Conservation (phyloP, 2,797 vertebrate genomes). For the Champsocephalus esox region DNA sequence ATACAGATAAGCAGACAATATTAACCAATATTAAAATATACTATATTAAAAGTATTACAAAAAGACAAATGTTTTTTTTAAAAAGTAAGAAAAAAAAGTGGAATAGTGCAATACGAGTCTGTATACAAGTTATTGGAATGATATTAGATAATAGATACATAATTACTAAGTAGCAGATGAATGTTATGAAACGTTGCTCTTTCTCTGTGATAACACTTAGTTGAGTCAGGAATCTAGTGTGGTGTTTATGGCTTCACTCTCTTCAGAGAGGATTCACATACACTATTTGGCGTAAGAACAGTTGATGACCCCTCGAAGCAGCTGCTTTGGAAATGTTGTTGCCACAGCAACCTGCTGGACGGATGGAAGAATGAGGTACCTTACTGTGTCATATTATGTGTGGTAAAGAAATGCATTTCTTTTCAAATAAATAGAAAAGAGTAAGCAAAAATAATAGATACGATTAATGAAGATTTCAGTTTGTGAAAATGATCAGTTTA, state of each 20-base stretch:
- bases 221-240: not conserved
- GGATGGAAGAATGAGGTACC: not conserved
- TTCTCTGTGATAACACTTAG: not conserved
- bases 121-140: too few relatives aligned
- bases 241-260: not conserved
- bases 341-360: slow-evolving; percentile 9
- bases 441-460: not conserved
- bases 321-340: not conserved
- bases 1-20: too few relatives aligned
- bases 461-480: not conserved
- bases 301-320: not conserved
- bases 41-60: too few relatives aligned
- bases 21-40: too few relatives aligned
- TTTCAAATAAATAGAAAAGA: not conserved
- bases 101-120: too few relatives aligned
- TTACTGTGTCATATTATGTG: not conserved
- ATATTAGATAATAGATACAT: too few relatives aligned
- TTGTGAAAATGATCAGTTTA: not conserved
- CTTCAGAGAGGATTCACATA: not conserved
- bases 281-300: not conserved
- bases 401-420: too few relatives aligned
- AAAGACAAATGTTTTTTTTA: too few relatives aligned
- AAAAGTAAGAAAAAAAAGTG: too few relatives aligned
- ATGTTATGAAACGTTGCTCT: not conserved
- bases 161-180: too few relatives aligned